Evolutionary conservation across 2,888 invertebrate genomes (phyloP).

Genomic region (Nipponacmea schrenckii): DNA sequence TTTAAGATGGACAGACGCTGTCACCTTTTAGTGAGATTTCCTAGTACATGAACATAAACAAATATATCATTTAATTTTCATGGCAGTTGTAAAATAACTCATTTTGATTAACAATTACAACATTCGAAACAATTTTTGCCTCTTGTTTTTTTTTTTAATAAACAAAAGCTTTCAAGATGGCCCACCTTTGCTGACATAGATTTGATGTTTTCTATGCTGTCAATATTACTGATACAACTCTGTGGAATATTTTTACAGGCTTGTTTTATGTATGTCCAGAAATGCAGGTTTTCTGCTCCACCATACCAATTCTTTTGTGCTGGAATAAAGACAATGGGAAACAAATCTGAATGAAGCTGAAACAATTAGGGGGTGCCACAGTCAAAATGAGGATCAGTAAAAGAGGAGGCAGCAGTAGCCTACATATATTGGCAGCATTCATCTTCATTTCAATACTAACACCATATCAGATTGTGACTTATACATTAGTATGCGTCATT

Average conservation of each 20-base stretch:
- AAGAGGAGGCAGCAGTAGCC: background rate
- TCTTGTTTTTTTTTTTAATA: background rate
- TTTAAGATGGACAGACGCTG: too few species aligned
- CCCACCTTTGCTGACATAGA: slow-evolving; percentile 51
- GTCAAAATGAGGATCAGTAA: background rate
- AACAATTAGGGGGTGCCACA: too few species aligned
- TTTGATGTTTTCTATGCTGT: slow-evolving; percentile 47
- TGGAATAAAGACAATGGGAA: slow-evolving; percentile 16
- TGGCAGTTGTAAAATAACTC: background rate
- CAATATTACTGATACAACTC: slow-evolving; percentile 51
- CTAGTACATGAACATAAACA: too few species aligned
- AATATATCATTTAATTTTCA: too few species aligned
- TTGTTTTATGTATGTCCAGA: slow-evolving; percentile 50
- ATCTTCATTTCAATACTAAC: too few species aligned
- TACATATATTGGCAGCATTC: too few species aligned
- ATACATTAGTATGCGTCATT: too few species aligned
- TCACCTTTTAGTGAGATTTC: too few species aligned
- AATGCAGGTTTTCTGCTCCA: slow-evolving; percentile 38
- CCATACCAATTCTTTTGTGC: slow-evolving; percentile 52
- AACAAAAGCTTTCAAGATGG: too few species aligned
- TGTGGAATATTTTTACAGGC: slow-evolving; percentile 44
- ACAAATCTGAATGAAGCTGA: too few species aligned
- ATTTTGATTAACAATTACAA: background rate
- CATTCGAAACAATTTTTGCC: background rate
- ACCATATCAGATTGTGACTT: too few species aligned